Evolutionary conservation across 2,797 vertebrate genomes (phyloP).

Genomic region (Chelonia mydas): DNA sequence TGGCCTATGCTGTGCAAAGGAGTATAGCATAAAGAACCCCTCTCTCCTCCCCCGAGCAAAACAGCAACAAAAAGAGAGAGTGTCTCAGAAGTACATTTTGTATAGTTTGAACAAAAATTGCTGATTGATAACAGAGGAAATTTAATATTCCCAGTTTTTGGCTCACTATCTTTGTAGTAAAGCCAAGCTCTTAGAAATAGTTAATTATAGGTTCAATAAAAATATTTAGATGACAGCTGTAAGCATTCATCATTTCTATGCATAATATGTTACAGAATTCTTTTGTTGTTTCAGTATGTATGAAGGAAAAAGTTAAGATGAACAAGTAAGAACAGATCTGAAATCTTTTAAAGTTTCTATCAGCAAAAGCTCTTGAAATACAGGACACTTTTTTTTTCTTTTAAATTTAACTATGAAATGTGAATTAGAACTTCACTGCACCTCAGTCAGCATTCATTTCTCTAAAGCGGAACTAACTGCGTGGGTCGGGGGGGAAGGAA

Average conservation of each 20-base stretch:
- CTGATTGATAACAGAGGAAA: conserved; percentile 60
- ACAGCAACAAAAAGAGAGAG: conserved; percentile 4
- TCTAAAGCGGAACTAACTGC: fast-evolving
- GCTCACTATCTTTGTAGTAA: conserved; percentile 52
- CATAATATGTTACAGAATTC: background rate
- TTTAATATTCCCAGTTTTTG: conserved; percentile 35
- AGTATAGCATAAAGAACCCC: background rate
- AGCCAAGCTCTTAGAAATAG: conserved; percentile 58
- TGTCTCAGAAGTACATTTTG: conserved; percentile 14
- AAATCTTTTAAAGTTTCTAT: background rate
- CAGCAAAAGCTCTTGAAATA: background rate
- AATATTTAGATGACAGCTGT: conserved; percentile 52
- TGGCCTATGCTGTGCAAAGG: conserved; percentile 28
- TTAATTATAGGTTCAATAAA: conserved; percentile 67
- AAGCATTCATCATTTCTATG: conserved; percentile 45
- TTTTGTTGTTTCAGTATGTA: conserved; percentile 15
- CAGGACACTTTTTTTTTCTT: background rate
- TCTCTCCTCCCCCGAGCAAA: conserved; percentile 3
- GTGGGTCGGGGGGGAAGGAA: no score
- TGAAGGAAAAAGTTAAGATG: background rate
- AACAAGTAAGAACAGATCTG: conserved; percentile 50
- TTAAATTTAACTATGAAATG: background rate
- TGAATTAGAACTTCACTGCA: background rate
- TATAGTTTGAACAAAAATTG: conserved; percentile 16
- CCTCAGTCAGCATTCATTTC: background rate